These are phyloP conservation scores for Elmis aenea DNA, from an alignment of 2,888 invertebrate species.

Conservation along the genomic window DNA sequence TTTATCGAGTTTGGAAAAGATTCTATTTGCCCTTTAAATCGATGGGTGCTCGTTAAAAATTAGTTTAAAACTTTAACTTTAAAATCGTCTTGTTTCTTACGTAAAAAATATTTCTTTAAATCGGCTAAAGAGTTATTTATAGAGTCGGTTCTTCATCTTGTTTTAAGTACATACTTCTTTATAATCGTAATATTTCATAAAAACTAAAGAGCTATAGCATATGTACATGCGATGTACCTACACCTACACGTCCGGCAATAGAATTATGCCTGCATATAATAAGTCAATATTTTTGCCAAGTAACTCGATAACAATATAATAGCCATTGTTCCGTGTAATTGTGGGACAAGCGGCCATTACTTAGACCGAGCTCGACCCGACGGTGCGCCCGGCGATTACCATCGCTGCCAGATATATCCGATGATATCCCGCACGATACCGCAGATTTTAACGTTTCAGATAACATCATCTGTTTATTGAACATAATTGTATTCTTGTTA, in stretches of 20 bases:
- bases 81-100: too few relatives aligned
- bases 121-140: too few relatives aligned
- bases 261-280: slow-evolving; percentile 39
- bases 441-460: slow-evolving; percentile 30
- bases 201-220: slow-evolving; percentile 28
- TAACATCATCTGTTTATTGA: slow-evolving; percentile 43
- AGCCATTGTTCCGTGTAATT: slow-evolving; percentile 47
- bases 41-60: too few relatives aligned
- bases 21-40: too few relatives aligned
- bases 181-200: too few relatives aligned
- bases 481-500: slow-evolving; percentile 43
- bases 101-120: too few relatives aligned
- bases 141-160: too few relatives aligned
- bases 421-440: slow-evolving; percentile 36
- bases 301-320: slow-evolving; percentile 47
- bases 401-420: slow-evolving; percentile 36
- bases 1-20: too few relatives aligned
- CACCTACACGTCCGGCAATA: slow-evolving; percentile 36
- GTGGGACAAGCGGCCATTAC: slow-evolving; percentile 46
- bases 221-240: slow-evolving; percentile 33
- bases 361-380: slow-evolving; percentile 36
- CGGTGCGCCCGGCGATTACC: slow-evolving; percentile 38
- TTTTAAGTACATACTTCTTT: too few relatives aligned
- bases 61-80: too few relatives aligned
- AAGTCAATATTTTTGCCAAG: slow-evolving; percentile 47